Evolutionary conservation across 2,888 invertebrate genomes (phyloP).

Genomic region (Thereva nobilitata): DNA sequence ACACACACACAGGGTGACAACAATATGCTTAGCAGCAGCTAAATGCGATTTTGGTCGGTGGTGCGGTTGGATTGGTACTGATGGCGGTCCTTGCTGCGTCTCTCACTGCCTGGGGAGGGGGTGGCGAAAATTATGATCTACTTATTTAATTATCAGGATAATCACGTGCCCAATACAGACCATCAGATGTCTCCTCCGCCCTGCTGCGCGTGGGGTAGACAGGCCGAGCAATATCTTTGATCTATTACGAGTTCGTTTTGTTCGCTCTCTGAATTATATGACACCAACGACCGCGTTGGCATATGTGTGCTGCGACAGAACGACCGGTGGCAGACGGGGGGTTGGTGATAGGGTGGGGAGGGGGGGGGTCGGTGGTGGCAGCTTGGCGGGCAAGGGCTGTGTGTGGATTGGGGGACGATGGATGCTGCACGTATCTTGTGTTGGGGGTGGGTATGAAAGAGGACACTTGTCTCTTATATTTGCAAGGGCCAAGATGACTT

Average conservation of each 20-base stretch:
- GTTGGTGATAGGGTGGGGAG: too few relatives aligned
- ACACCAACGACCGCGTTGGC: background rate
- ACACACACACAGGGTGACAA: slow-evolving; percentile 15
- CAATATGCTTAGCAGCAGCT: slow-evolving; percentile 8
- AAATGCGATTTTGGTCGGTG: slow-evolving; percentile 11
- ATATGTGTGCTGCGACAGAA: too few relatives aligned
- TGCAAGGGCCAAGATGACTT: background rate
- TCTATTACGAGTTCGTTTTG: slow-evolving; percentile 27
- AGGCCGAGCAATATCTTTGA: slow-evolving; percentile 29
- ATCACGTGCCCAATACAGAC: slow-evolving; percentile 32
- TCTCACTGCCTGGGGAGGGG: background rate
- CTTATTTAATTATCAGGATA: slow-evolving; percentile 36
- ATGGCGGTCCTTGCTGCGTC: background rate
- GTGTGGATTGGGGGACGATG: too few relatives aligned
- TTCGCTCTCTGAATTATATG: background rate
- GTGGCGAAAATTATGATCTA: slow-evolving; percentile 30
- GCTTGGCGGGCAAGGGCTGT: too few relatives aligned
- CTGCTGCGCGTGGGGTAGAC: slow-evolving; percentile 4
- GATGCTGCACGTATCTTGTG: too few relatives aligned
- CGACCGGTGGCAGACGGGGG: too few relatives aligned
- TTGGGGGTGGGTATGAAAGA: background rate
- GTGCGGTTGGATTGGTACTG: background rate
- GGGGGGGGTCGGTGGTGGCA: too few relatives aligned
- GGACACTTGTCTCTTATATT: slow-evolving; percentile 4
- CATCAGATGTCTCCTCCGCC: slow-evolving; percentile 12